These are phyloP conservation scores for Xenotilapia flavipinnis DNA, from an alignment of 2,113 vertebrate species.

Conservation along the genomic window DNA sequence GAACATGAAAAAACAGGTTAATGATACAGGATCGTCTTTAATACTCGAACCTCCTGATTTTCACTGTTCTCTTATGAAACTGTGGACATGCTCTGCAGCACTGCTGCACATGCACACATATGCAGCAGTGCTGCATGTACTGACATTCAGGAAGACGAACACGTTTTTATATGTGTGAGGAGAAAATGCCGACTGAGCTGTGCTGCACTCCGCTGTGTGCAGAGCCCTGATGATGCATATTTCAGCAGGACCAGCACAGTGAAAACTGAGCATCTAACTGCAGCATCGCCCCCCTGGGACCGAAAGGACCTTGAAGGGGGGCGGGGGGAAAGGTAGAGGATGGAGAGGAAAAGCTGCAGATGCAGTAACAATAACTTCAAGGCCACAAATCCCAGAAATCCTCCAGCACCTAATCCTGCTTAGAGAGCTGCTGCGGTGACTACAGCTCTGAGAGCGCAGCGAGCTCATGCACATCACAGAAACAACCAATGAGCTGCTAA, in stretches of 20 bases:
- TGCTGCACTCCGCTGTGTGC: neutral
- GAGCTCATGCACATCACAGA: neutral
- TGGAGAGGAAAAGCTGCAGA: neutral
- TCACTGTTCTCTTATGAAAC: neutral
- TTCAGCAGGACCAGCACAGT: neutral
- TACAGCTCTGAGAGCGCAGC: neutral
- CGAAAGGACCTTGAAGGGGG: constrained; percentile 9
- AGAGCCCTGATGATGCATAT: constrained; percentile 10
- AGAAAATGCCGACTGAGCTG: neutral
- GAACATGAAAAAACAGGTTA: neutral
- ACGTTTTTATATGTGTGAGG: neutral
- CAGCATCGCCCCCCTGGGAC: neutral
- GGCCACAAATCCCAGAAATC: neutral
- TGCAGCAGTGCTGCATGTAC: neutral
- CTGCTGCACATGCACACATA: neutral
- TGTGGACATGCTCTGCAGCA: neutral
- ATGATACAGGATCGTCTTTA: neutral
- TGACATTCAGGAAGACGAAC: neutral
- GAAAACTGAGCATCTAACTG: constrained; percentile 1
- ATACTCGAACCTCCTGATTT: neutral
- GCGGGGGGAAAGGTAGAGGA: neutral
- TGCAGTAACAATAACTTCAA: neutral
- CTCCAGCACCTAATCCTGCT: neutral
- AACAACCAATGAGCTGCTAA: neutral
- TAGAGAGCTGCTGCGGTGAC: neutral